These are phyloP conservation scores for Labeo calbasu DNA, from an alignment of 2,797 vertebrate genomes.

Conservation along the genomic window DNA sequence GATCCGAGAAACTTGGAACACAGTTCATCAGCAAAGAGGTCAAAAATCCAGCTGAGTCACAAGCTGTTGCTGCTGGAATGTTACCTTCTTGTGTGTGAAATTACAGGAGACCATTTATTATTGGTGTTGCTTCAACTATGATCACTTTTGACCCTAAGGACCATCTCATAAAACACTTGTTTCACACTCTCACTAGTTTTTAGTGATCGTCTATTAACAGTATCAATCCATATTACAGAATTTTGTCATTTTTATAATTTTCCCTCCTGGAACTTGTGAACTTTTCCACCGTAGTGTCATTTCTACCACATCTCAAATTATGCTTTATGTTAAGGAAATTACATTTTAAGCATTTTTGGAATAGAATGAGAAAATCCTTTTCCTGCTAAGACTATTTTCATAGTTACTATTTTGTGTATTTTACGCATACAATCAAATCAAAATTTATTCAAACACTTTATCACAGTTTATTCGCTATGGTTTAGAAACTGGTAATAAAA, in stretches of 20 bases:
- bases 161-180: not conserved
- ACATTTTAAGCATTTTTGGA: not conserved
- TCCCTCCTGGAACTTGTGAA: too few relatives aligned
- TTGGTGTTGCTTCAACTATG: not conserved
- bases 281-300: not conserved
- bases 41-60: constrained; percentile 76
- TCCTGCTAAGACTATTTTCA: not conserved
- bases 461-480: too few relatives aligned
- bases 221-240: too few relatives aligned
- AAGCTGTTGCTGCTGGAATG: constrained; percentile 75
- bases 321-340: not conserved
- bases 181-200: not conserved
- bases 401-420: not conserved
- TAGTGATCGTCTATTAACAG: too few relatives aligned
- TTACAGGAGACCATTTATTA: constrained; percentile 36
- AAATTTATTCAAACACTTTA: too few relatives aligned
- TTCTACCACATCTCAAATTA: not conserved
- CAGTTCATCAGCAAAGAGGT: constrained; percentile 66
- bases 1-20: constrained; percentile 46
- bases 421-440: not conserved
- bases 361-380: not conserved
- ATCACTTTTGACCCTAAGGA: not conserved
- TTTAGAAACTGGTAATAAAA: too few relatives aligned
- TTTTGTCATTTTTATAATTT: too few relatives aligned
- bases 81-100: constrained; percentile 65